These are phyloP conservation scores for Cheumatopsyche charites DNA, from an alignment of 1,140 invertebrate species.

Conservation along the genomic window DNA sequence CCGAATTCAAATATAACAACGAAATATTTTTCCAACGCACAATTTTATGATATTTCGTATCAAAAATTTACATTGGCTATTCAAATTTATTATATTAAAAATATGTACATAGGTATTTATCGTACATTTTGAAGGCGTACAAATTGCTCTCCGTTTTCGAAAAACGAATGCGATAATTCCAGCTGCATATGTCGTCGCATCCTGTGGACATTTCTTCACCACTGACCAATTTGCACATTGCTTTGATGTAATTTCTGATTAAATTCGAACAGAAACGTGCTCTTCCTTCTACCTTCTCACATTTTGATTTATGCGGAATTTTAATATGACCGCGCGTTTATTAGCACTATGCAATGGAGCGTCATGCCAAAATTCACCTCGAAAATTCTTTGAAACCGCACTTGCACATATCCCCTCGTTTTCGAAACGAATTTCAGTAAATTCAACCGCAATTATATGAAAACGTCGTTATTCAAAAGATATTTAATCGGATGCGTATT, in stretches of 20 bases:
- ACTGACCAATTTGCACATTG: conserved; percentile 25
- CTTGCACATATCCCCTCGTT: background rate
- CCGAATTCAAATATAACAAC: conserved; percentile 18
- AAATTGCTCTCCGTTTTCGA: background rate
- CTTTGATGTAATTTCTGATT: conserved; percentile 47
- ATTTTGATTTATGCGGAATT: conserved; percentile 47
- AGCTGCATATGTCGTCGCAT: background rate
- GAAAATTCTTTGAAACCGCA: background rate
- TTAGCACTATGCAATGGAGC: conserved; percentile 19
- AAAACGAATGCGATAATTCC: background rate
- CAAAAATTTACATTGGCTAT: too few relatives aligned
- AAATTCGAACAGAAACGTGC: conserved; percentile 38
- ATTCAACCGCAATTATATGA: too few relatives aligned
- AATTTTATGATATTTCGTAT: background rate
- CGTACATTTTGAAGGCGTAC: background rate
- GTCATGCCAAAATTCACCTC: conserved; percentile 10
- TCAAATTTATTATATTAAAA: too few relatives aligned
- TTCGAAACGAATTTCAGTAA: too few relatives aligned
- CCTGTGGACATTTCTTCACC: conserved; percentile 13
- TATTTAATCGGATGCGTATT: too few relatives aligned
- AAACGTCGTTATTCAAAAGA: too few relatives aligned
- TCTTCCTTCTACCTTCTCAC: conserved; percentile 26
- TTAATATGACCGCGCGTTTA: conserved; percentile 43
- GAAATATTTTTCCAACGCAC: background rate
- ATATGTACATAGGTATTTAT: background rate